Evolutionary conservation across 64 coral and sea anemone species (phyloP), one percentile per base, ranked within the genome.

Genomic region (Cladopsammia gracilis): DNA sequence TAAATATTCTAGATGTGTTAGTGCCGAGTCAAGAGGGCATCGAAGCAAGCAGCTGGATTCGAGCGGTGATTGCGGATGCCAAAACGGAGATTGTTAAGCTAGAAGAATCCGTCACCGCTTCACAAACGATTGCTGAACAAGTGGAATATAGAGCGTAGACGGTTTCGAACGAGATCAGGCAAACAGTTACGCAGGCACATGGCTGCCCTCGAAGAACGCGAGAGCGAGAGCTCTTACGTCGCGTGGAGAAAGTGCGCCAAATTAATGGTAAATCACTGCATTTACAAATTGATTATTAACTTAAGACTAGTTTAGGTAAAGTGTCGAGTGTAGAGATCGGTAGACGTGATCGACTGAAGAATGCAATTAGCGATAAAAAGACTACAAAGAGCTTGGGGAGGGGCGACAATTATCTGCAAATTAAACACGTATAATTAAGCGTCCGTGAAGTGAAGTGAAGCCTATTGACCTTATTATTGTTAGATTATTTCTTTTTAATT

Each of bases 241-340:
- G 98, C 50, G 98, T 99, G 71, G 98, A 99, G 88, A 99, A 99
- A 93, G 94, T 99, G 18, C 85, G 98, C 5, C 98, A 99, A 96
- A 92, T 99, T 14, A 99, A 99, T 84, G 98, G 98, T 62, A 99
- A 96, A 81, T 94, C 98, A 20, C 71, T 99, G 68, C 98, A 94
- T 78, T 89, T 94, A 76, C 98, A 99, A 54, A 96, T 99, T 46
- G 98, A 99, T 51, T 88, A 99, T 51, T 88, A 99, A 73, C 92
- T 99, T 62, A 95, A 99, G 62, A 75, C 88, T n/a, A 84, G 56
- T 70, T 90, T 96, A 82, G 65, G 43, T 68, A 96, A 93, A 71
- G 49, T 94, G 56, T 51, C 91, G 44, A 59, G 79, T 93, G 71
- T 88, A 99, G 60, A 76, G 85, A 79, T 70, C 95, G 70, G 24